Conservation (phyloP, 2,888 invertebrate species). For the Criorhina ranunculi region DNA sequence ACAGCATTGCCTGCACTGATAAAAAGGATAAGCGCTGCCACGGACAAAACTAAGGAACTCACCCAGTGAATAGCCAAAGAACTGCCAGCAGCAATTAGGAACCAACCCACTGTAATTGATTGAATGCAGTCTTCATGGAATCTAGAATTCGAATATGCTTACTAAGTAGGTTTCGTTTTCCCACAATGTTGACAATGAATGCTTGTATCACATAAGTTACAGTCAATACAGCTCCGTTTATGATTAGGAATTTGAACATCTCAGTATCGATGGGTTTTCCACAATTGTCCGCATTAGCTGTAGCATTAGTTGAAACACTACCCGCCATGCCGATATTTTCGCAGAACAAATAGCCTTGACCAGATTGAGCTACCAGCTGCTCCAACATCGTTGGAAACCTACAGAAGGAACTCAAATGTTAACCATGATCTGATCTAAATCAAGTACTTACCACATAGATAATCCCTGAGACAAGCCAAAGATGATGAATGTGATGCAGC, state of each 20-base stretch:
- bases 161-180: too few relatives aligned
- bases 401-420: not conserved
- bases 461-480: slow-evolving; percentile 82
- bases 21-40: slow-evolving; percentile 86
- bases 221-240: too few relatives aligned
- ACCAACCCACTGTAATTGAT: slow-evolving; percentile 79
- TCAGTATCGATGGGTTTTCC: too few relatives aligned
- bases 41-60: slow-evolving; percentile 86
- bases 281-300: too few relatives aligned
- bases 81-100: slow-evolving; percentile 86
- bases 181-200: too few relatives aligned
- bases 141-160: too few relatives aligned
- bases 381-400: slow-evolving; percentile 83
- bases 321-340: slow-evolving; percentile 50
- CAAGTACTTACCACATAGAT: slow-evolving; percentile 82
- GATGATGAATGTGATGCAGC: slow-evolving; percentile 79
- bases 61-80: slow-evolving; percentile 87
- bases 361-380: slow-evolving; percentile 81
- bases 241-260: too few relatives aligned
- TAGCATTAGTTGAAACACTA: too few relatives aligned
- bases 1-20: slow-evolving; percentile 86
- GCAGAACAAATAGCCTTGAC: slow-evolving; percentile 82
- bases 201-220: too few relatives aligned
- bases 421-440: not conserved
- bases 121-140: not conserved